Conservation (phyloP, 2,113 vertebrate genomes). For the Brachypodius melanocephalos region DNA sequence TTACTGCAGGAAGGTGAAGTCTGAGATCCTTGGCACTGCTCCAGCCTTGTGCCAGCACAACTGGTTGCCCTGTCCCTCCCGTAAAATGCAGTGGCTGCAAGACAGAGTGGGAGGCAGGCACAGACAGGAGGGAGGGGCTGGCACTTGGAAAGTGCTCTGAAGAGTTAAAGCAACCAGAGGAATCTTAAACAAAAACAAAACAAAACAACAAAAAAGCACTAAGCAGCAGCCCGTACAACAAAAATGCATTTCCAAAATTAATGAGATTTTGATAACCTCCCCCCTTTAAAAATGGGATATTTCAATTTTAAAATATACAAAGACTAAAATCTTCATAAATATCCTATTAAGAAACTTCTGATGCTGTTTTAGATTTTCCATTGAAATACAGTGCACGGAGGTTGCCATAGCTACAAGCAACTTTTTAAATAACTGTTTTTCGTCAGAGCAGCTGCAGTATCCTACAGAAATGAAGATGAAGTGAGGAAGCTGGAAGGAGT, state of each 20-base stretch:
- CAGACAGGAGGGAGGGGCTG: background rate
- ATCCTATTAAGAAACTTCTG: conserved; percentile 64
- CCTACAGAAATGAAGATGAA: background rate
- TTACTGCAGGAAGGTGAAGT: background rate
- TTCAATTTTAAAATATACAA: conserved; percentile 48
- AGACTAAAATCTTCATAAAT: conserved; percentile 42
- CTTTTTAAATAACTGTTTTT: conserved; percentile 69
- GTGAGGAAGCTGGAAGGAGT: background rate
- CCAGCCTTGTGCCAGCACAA: background rate
- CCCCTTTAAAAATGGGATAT: conserved; percentile 1
- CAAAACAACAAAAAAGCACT: background rate
- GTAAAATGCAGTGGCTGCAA: background rate
- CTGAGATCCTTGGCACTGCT: background rate
- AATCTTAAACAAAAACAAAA: background rate
- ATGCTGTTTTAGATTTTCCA: conserved; percentile 52
- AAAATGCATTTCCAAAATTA: conserved; percentile 15
- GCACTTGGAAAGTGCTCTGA: background rate
- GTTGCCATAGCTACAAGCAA: conserved; percentile 69
- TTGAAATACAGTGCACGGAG: conserved; percentile 59
- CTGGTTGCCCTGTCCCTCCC: background rate
- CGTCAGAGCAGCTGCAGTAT: conserved; percentile 43
- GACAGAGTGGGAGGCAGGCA: background rate
- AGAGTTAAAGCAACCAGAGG: background rate
- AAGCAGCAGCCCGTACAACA: background rate
- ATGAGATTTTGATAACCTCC: conserved; percentile 18